Percentiles rank a stretch among this genome's conserved stretches.
Evolutionary conservation across 2,113 vertebrate species (phyloP).

Genomic region (Okapia johnstoni): DNA sequence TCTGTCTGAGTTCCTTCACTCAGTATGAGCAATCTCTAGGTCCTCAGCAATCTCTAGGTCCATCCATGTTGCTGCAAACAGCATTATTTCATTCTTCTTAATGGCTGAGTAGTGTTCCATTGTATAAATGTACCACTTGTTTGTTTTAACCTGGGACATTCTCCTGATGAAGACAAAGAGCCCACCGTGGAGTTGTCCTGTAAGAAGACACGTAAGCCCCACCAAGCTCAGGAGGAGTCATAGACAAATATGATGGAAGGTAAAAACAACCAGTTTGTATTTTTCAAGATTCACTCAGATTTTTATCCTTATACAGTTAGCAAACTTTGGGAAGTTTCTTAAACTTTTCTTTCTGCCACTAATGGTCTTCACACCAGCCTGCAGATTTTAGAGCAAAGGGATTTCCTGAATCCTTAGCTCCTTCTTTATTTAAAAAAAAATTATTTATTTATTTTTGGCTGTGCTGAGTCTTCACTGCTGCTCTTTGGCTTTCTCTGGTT

Average conservation of each 20-base stretch:
- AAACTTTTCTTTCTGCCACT: neutral
- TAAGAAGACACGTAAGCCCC: neutral
- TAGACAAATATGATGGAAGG: neutral
- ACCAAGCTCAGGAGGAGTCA: neutral
- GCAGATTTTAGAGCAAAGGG: neutral
- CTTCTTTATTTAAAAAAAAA: neutral
- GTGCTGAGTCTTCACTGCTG: neutral
- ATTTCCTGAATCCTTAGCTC: neutral
- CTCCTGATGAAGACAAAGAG: neutral
- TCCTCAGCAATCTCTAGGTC: neutral
- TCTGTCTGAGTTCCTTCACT: neutral
- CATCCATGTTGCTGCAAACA: neutral
- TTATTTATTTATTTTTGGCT: neutral
- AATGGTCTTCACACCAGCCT: neutral
- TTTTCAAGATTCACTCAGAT: neutral
- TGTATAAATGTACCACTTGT: neutral
- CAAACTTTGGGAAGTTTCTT: neutral
- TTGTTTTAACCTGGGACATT: neutral
- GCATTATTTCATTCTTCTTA: neutral
- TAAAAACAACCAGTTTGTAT: neutral
- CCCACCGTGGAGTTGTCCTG: neutral
- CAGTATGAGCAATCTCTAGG: neutral
- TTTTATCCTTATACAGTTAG: neutral
- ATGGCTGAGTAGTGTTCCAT: neutral
- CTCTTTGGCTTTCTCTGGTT: neutral